Evolutionary conservation across 2,113 vertebrate genomes (phyloP).

Genomic region (Sula dactylatra): DNA sequence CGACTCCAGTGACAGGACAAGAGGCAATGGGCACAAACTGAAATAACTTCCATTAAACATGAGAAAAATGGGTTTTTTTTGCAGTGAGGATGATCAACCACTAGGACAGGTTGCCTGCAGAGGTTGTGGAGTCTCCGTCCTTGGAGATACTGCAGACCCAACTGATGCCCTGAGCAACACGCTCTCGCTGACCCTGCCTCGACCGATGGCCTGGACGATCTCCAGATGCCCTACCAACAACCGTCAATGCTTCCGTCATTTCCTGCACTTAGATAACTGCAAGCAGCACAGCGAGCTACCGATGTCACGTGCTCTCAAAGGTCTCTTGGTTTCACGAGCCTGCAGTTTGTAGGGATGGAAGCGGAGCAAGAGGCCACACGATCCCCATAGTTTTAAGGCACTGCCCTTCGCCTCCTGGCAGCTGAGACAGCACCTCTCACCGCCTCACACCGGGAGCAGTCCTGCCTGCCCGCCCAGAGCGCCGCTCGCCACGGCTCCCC

Average conservation of each 20-base stretch:
- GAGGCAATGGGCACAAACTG: not conserved
- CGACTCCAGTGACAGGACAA: not conserved
- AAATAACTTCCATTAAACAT: not conserved
- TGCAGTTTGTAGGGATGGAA: not conserved
- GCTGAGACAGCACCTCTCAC: not conserved
- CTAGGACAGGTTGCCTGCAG: not conserved
- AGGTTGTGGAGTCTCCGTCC: not conserved
- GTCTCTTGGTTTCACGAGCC: not conserved
- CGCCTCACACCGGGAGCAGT: not conserved
- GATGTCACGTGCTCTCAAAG: not conserved
- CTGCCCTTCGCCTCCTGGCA: not conserved
- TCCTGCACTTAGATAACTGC: not conserved
- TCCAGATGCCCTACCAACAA: not conserved
- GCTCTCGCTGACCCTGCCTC: not conserved
- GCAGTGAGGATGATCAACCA: too few species aligned
- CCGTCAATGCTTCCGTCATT: accelerated
- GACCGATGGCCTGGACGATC: not conserved
- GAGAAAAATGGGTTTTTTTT: not conserved
- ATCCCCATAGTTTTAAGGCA: not conserved
- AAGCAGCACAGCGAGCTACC: not conserved
- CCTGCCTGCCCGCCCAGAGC: not conserved
- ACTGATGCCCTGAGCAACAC: not conserved
- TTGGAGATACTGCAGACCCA: not conserved
- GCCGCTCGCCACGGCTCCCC: accelerated
- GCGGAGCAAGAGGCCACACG: accelerated